Evolutionary conservation across 2,113 vertebrate genomes (phyloP), one percentile per base, ranked within the genome.

Genomic region (Marmota monax): DNA sequence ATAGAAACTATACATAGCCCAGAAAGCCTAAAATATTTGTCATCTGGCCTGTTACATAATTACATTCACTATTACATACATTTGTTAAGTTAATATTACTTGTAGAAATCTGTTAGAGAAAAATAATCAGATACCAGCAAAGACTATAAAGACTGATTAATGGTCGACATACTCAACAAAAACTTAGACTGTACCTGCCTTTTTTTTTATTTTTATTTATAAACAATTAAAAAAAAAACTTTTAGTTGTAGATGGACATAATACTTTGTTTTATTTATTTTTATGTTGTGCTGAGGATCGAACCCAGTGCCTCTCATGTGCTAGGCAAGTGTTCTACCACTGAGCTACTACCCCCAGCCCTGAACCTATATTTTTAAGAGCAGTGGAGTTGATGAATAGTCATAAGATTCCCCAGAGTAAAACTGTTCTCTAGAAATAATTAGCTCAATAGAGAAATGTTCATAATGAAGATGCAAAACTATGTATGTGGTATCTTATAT

Each of bases 111-210:
- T 72, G 13, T 78, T 72, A 84, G 80, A 78, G 63, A 8, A 39
- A 94, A 90, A 61, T 85, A 95, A 85, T 83, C 32, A 83, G 87
- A 51, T 85, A 72, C 25, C 12, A 14, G 32, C 37, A 72, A 79
- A 78, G 80, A 90, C 39, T 83, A n/a, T 70, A 84, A 94, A 90
- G 67, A 56, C 14, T 51, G 32, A 51, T 58, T 58, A 84, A 53
- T 72, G 12, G 25, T 29, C 48, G 32, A 16, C 32, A 37, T n/a
- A 56, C 17, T 29, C 32, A 58, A 48, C 48, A 48, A 77, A 69
- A 94, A 84, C 61, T 69, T 90, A 63, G 25, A 63, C 39, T 76
- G 48, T 78, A 69, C 23, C 48, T 94, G 23, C 9, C 42, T 74
- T 88, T 94, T 45, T 1, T 45, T 45, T n/a, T n/a, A n/a, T n/a